Base-by-base conservation (phyloP, 2,797 vertebrate genomes). In the Choloepus didactylus region DNA sequence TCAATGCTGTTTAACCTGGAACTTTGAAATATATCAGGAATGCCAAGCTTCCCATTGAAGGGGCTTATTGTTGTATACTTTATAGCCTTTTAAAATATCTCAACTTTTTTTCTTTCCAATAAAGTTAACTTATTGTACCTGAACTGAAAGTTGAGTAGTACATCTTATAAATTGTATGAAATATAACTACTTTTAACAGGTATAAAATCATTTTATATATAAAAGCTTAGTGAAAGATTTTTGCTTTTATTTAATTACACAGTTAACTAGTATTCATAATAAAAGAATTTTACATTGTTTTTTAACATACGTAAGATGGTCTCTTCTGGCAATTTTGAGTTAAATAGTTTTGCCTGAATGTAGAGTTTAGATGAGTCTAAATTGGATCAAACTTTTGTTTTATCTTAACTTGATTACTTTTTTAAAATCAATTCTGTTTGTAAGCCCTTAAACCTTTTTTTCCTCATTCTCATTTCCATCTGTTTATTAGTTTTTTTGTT, bases 71-170 rank as follows among this genome's bases (percentile, higher is more conserved):
- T 94, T 87, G 16, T 92, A 11, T 69, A 80, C 41, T 72, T 76
- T 31, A 35, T 84, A 60, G 31, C n/a, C 83, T 93, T 93, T 72
- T 77, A 62, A 93, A 89, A 87, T 23, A 80, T 46, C 66, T 67
- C 25, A 49, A 0, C 54, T 54, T 85, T 91, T 94, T 35, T 96
- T 94, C 27, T 88, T 72, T 91, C 64, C n/a, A 49, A 31, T 89
- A 84, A 69, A 91, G 41, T 56, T 95, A 76, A 76, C 46, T 67
- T 79, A 6, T 44, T 31, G 35, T 93, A 72, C 66, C 46, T 86
- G 73, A 90, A 41, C 59, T 95, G 87, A 92, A 91, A 90, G 72
- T 90, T 94, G 46, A 97, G 23, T 92, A 84, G 66, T 87, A 77
- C 5, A 85, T 51, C 27, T 94, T 89, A 85, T 9, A 95, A 46